phyloP scores from a whole-genome alignment of 2,797 vertebrate species.

The Coreius guichenoti region DNA sequence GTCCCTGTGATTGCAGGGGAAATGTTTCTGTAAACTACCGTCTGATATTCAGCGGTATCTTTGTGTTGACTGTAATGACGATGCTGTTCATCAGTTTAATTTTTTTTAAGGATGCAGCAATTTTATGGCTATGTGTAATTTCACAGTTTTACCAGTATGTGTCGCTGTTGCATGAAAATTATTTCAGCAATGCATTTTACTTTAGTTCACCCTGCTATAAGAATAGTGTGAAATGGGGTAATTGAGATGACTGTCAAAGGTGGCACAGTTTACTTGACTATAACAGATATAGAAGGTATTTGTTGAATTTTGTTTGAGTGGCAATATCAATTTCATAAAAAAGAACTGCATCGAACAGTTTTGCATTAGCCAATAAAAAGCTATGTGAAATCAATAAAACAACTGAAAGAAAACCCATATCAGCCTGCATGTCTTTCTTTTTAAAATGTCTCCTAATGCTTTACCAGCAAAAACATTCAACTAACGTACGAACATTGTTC shows the following conservation, averaged over 20 bases:
- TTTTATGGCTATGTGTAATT: not conserved
- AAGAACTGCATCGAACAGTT: not conserved
- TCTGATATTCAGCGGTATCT: conserved; percentile 34
- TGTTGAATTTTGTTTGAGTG: not conserved
- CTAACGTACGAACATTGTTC: not conserved
- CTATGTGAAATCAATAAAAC: not conserved
- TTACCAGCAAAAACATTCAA: not conserved
- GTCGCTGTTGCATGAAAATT: conserved; percentile 38
- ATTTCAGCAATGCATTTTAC: not conserved
- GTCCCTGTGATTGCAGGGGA: not conserved
- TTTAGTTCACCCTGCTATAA: not conserved
- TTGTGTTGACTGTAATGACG: not conserved
- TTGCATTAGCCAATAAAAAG: not conserved
- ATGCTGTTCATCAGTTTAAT: not conserved
- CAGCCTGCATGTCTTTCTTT: not conserved
- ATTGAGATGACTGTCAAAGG: not conserved
- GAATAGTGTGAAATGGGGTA: not conserved
- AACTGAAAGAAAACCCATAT: not conserved
- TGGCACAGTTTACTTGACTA: not conserved
- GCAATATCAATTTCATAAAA: not conserved
- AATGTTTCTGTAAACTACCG: not conserved
- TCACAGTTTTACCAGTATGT: conserved; percentile 1
- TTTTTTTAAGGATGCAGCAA: not conserved
- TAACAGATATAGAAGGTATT: not conserved
- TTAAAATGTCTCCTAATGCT: not conserved